Percentiles rank a stretch among this genome's conserved stretches.
phyloP scores from a whole-genome alignment of 2,797 vertebrate species.

The Ptychobarbus kaznakovi region DNA sequence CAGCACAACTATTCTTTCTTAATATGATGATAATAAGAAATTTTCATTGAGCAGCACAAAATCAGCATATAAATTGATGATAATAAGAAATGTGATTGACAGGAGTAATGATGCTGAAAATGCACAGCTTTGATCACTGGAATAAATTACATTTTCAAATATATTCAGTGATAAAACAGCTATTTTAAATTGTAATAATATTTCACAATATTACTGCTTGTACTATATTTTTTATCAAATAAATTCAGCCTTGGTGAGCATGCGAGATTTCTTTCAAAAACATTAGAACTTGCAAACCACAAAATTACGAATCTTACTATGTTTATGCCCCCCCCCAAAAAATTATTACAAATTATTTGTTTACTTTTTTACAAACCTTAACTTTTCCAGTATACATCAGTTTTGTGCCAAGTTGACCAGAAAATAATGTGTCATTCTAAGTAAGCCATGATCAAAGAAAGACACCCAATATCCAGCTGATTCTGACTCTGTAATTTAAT shows the following conservation, averaged over 20 bases:
- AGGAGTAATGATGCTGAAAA: background rate
- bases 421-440: background rate
- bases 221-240: too few relatives aligned
- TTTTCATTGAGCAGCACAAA: background rate
- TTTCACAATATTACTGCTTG: background rate
- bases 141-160: background rate
- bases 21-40: background rate
- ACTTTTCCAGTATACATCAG: background rate
- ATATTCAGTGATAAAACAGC: background rate
- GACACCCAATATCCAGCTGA: background rate
- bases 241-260: too few relatives aligned
- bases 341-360: too few relatives aligned
- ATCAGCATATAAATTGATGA: background rate
- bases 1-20: background rate
- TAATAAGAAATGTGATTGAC: background rate
- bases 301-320: background rate
- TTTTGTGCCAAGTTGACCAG: background rate
- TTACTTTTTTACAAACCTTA: background rate
- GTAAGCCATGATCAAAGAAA: background rate
- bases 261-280: background rate
- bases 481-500: conserved; percentile 10
- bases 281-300: background rate
- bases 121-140: background rate
- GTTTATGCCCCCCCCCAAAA: too few relatives aligned
- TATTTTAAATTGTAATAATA: background rate